phyloP scores from a whole-genome alignment of 2,888 invertebrate genomes.

The Cheilosia vulpina region DNA sequence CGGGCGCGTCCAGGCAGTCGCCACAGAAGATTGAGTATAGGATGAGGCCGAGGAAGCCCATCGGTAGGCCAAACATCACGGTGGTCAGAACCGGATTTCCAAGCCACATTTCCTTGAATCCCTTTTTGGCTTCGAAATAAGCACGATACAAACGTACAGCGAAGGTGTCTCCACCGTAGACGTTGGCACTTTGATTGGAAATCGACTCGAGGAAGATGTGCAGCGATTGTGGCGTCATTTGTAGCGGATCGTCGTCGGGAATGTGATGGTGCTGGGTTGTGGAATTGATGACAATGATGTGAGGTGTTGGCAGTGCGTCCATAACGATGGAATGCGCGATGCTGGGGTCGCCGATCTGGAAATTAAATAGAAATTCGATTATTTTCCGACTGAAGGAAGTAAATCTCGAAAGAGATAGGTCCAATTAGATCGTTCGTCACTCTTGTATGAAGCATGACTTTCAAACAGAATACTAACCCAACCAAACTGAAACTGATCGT shows the following conservation, averaged over 20 bases:
- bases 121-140: slow-evolving; percentile 92
- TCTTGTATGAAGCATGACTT: too few relatives aligned
- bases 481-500: slow-evolving; percentile 95
- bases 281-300: slow-evolving; percentile 95
- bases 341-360: slow-evolving; percentile 90
- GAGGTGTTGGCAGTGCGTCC: slow-evolving; percentile 92
- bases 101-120: slow-evolving; percentile 93
- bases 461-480: slow-evolving; percentile 86
- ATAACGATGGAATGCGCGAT: slow-evolving; percentile 97
- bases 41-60: slow-evolving; percentile 96
- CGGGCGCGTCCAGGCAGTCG: slow-evolving; percentile 96
- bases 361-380: neutral
- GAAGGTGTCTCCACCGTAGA: slow-evolving; percentile 93
- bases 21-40: slow-evolving; percentile 98
- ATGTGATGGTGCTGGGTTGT: slow-evolving; percentile 96
- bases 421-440: too few relatives aligned
- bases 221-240: slow-evolving; percentile 89
- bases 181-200: slow-evolving; percentile 90
- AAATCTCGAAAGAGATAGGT: too few relatives aligned
- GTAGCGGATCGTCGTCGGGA: slow-evolving; percentile 92
- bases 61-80: slow-evolving; percentile 96
- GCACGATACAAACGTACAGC: slow-evolving; percentile 90
- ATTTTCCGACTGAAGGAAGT: too few relatives aligned
- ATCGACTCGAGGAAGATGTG: slow-evolving; percentile 84
- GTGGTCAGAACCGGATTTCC: slow-evolving; percentile 97